Evolutionary conservation across 2,888 invertebrate genomes (phyloP).

Genomic region (Zaprionus lineosus): DNA sequence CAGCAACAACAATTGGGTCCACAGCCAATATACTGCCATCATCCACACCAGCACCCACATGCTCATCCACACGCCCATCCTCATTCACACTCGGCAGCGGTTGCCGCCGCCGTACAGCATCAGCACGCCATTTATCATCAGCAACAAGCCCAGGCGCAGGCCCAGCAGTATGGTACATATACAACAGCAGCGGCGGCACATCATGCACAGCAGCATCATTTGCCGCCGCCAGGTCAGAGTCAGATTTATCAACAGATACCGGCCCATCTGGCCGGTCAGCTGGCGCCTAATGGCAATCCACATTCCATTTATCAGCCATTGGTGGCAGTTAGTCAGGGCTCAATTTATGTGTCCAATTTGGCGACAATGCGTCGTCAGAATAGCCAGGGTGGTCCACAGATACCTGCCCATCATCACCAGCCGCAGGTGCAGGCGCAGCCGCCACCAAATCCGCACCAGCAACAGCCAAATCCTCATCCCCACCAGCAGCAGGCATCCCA

Average conservation of each 20-base stretch:
- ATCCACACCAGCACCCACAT: conserved; percentile 82
- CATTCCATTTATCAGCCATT: conserved; percentile 81
- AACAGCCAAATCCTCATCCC: conserved; percentile 42
- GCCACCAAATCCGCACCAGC: conserved; percentile 63
- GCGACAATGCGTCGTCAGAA: conserved; percentile 81
- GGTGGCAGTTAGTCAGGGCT: conserved; percentile 79
- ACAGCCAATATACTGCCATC: conserved; percentile 83
- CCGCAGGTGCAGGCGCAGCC: conserved; percentile 57
- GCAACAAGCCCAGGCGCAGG: conserved; percentile 74
- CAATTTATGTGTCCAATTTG: conserved; percentile 81
- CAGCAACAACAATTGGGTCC: conserved; percentile 77
- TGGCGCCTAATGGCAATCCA: conserved; percentile 79
- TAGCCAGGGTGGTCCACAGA: conserved; percentile 78
- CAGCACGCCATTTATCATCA: conserved; percentile 84
- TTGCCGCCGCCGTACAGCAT: conserved; percentile 83
- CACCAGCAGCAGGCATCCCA: conserved; percentile 48
- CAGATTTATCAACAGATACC: conserved; percentile 83
- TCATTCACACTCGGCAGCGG: conserved; percentile 84
- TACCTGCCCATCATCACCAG: conserved; percentile 72
- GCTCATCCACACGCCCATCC: conserved; percentile 82
- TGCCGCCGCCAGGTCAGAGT: conserved; percentile 79
- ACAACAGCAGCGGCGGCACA: conserved; percentile 69
- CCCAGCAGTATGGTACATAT: conserved; percentile 80
- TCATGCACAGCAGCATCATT: conserved; percentile 76
- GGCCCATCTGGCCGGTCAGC: conserved; percentile 74